Evolutionary conservation across 1,140 invertebrate genomes (phyloP).

Genomic region (Papilio helenus): DNA sequence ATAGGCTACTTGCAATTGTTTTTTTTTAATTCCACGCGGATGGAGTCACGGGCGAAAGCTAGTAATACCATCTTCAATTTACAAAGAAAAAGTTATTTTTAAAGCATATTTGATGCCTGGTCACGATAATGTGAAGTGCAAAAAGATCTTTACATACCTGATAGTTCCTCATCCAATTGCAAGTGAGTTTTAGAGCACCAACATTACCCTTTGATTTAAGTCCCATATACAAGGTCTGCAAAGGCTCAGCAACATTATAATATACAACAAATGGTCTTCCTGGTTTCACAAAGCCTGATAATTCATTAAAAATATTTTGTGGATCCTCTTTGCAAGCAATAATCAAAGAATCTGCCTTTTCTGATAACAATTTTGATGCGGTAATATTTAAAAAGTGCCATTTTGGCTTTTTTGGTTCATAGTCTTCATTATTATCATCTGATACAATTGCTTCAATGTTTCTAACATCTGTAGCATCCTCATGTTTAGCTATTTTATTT

Average conservation of each 20-base stretch:
- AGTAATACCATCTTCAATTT: too few species aligned
- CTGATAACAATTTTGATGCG: conserved; percentile 82
- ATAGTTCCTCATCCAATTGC: conserved; percentile 94
- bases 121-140: too few species aligned
- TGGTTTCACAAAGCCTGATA: conserved; percentile 89
- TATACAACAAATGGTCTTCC: conserved; percentile 94
- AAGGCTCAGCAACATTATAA: conserved; percentile 89
- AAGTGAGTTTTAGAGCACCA: conserved; percentile 89
- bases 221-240: conserved; percentile 90
- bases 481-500: conserved; percentile 59
- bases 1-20: too few species aligned
- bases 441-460: conserved; percentile 44
- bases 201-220: conserved; percentile 88
- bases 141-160: conserved; percentile 85
- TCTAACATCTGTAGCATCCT: conserved; percentile 43
- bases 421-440: conserved; percentile 39
- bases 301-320: conserved; percentile 87
- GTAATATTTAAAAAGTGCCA: conserved; percentile 87
- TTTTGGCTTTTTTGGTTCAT: conserved; percentile 83
- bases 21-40: too few species aligned
- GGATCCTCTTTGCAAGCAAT: conserved; percentile 94
- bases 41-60: too few species aligned
- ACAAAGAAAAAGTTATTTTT: too few species aligned
- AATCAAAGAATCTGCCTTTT: conserved; percentile 90
- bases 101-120: too few species aligned